Base-by-base conservation (phyloP, 64 coral and sea anemone genomes). In the Cladopsammia gracilis region DNA sequence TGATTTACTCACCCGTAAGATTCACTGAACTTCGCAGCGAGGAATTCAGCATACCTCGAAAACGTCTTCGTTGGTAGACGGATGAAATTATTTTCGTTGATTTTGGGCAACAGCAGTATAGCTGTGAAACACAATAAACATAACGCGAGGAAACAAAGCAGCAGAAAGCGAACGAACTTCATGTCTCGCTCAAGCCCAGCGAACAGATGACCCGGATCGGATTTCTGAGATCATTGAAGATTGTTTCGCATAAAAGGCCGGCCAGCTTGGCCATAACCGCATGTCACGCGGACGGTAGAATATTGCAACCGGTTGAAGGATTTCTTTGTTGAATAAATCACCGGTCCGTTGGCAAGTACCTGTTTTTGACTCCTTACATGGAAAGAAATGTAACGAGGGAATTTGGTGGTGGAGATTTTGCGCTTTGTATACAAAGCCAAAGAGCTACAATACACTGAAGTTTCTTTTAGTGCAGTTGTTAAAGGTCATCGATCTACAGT, bases 31-130 rank as follows among this genome's bases (percentile, higher is more conserved):
- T 65, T 83, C 7, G 59, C 3, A 10, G 45, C 60, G 62, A 84
- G n/a, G 9, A 84, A 67, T 67, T 84, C 62, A 49, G 80, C 80
- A 62, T 84, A 84, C 19, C 46, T 68, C 62, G 46, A 66, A 18
- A 84, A 14, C 7, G 62, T 68, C 16, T 84, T 46, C 45, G 44
- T 65, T 19, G 62, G 80, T 1, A 84, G 10, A 22, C 45, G 80
- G 7, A 84, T 48, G 44, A 84, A 49, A 7, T 68, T 84, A 15
- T 34, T 67, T 67, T 84, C 80, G 34, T 84, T 64, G 1, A 84
- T 68, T 68, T 20, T 84, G 14, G 80, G 80, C 7, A 84, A 20
- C 10, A 84, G 61, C 11, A 84, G 43, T 23, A 64, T 68, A 14
- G 62, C 80, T 20, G 47, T 84, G 18, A 84, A 67, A 50, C 61